These are phyloP conservation scores for Colletes collaris DNA, from an alignment of 2,888 invertebrate species.

Conservation along the genomic window DNA sequence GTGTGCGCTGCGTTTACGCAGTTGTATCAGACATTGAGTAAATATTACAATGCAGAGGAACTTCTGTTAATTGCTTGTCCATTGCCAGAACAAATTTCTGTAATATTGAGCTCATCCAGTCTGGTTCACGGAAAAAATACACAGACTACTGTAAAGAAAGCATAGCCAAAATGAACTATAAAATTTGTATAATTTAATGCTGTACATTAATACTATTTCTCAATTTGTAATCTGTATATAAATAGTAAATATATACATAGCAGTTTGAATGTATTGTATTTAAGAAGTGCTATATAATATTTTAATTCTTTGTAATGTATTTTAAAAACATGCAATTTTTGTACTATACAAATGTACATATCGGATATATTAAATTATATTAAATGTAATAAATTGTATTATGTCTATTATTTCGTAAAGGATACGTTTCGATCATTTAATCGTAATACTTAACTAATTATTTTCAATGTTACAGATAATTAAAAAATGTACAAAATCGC, in stretches of 20 bases:
- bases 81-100: constrained; percentile 96
- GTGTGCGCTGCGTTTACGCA: constrained; percentile 94
- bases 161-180: constrained; percentile 31
- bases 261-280: constrained; percentile 7
- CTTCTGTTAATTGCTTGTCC: constrained; percentile 94
- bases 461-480: neutral
- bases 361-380: constrained; percentile 30
- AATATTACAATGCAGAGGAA: constrained; percentile 92
- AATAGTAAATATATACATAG: constrained; percentile 12
- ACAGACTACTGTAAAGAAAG: constrained; percentile 34
- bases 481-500: constrained; percentile 6
- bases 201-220: constrained; percentile 33
- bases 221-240: constrained; percentile 35
- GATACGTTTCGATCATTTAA: neutral
- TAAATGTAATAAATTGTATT: constrained; percentile 30
- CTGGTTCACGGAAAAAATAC: constrained; percentile 80
- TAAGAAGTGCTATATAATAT: constrained; percentile 19
- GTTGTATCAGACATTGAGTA: constrained; percentile 90
- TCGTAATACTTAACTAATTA: neutral
- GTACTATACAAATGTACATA: constrained; percentile 46
- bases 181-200: constrained; percentile 17
- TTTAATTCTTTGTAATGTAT: constrained; percentile 39
- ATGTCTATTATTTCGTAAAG: neutral
- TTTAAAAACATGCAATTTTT: constrained; percentile 38
- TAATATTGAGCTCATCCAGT: constrained; percentile 92